Evolutionary conservation across 1,140 invertebrate species (phyloP), one percentile per base, ranked within the genome.

Genomic region (Fopius arisanus): DNA sequence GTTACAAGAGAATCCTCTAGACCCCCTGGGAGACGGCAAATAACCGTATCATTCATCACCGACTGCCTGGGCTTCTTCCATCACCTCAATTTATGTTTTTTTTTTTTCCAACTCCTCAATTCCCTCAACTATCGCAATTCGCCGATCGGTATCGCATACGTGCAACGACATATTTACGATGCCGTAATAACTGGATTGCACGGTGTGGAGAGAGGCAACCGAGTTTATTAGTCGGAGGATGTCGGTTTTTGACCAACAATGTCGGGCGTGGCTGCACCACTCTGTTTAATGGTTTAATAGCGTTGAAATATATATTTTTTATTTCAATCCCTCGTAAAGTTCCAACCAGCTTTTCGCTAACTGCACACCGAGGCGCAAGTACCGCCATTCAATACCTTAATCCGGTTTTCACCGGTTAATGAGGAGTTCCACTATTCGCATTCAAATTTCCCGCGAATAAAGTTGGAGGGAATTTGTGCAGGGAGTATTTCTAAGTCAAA

Each of bases 141-240:
- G 29, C 59, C 23, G 70, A 72, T 72, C 59, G 70, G 62, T 72
- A 72, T 72, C 70, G 51, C 59, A 16, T 28, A 54, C 41, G 10
- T n/a, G 14, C 70, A 72, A 29, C 59, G 70, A 72, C 62, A 72
- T 72, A 72, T 72, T 72, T 72, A 72, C 70, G 70, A 72, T 40
- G 62, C 43, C 70, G 70, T 72, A 72, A 72, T 72, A 72, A 72
- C 70, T 62, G 62, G 62, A 63, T 62, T 29, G 59, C 12, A 65
- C 14, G 10, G 14, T 37, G 29, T 3, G 12, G 26, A 19, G 63
- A 10, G 43, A 37, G 16, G 26, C 28, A 67, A n/a, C 16, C 21
- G 41, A 59, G 43, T 51, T 26, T 21, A 54, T 70, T 70, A 29
- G 62, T 59, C 40, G 14, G 33, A 37, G 33, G 31, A 71, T 40